Percentiles rank a stretch among this genome's conserved stretches.
Conservation (phyloP, 1,140 invertebrate genomes). For the Penaeus indicus region DNA sequence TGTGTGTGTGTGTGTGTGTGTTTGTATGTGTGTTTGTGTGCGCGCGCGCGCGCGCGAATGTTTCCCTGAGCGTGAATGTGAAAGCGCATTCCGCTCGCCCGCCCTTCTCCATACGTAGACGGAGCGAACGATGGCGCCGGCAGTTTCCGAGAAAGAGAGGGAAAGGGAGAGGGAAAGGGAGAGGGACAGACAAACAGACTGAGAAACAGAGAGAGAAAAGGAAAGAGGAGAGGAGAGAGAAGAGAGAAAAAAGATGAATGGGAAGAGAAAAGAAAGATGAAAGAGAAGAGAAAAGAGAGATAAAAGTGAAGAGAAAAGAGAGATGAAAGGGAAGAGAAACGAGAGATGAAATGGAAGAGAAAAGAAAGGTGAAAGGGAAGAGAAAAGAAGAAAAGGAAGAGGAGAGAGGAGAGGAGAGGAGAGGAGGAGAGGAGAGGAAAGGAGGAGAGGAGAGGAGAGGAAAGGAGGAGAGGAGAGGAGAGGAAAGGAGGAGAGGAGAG, state of each 20-base stretch:
- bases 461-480: constrained; percentile 11
- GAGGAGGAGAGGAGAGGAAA: not conserved
- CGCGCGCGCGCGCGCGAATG: too few species aligned
- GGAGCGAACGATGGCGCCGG: too few species aligned
- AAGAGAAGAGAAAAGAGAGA: not conserved
- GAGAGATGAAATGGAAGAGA: not conserved
- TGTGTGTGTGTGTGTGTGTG: not conserved
- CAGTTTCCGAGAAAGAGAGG: not conserved
- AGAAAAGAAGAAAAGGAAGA: not conserved
- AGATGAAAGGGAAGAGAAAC: too few species aligned
- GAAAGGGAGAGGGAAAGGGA: not conserved
- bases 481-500: not conserved
- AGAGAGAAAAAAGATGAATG: not conserved
- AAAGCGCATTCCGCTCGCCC: too few species aligned
- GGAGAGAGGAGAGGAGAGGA: constrained; percentile 25
- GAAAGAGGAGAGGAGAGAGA: constrained; percentile 8
- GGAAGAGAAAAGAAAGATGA: not conserved
- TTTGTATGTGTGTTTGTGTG: too few species aligned
- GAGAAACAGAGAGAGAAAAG: constrained; percentile 11
- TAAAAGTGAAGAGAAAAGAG: not conserved
- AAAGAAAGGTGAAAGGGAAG: not conserved
- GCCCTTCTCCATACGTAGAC: too few species aligned
- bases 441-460: constrained; percentile 6
- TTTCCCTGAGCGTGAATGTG: too few species aligned
- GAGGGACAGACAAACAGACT: not conserved